Conservation (phyloP, 2,797 vertebrate species). For the Hypotaenidia okinawae region DNA sequence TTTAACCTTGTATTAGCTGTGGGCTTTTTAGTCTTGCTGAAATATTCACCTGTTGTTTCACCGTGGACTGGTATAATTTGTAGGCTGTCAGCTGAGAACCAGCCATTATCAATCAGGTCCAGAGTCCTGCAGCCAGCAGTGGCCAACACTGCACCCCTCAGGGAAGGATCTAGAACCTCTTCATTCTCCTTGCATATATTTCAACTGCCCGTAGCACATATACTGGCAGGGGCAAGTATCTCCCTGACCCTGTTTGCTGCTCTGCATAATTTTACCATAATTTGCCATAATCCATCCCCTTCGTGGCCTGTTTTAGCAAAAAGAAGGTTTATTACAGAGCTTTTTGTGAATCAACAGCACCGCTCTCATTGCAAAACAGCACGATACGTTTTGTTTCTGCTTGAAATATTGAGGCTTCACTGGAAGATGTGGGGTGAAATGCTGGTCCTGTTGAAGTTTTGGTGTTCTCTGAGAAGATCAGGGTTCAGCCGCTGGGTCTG, state of each 20-base stretch:
- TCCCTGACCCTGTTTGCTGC: neutral
- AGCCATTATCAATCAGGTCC: neutral
- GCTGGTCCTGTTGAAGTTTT: neutral
- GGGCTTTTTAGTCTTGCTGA: neutral
- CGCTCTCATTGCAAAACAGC: neutral
- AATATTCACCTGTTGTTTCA: neutral
- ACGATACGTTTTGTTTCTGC: neutral
- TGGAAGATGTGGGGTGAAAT: neutral
- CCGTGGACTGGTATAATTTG: neutral
- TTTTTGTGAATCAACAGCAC: neutral
- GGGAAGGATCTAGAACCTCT: neutral
- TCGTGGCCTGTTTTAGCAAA: neutral
- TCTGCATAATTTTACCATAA: neutral
- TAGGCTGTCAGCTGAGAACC: neutral
- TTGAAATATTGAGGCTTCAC: neutral
- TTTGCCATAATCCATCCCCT: neutral
- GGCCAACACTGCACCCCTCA: neutral
- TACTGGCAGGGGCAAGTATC: neutral
- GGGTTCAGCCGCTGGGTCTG: neutral
- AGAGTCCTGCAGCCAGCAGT: neutral
- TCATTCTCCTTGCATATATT: neutral
- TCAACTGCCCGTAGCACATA: neutral
- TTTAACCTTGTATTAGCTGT: neutral
- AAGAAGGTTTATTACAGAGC: neutral
- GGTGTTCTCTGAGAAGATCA: neutral